Evolutionary conservation across 2,113 vertebrate species (phyloP).

Genomic region (Formicarius rufipectus): DNA sequence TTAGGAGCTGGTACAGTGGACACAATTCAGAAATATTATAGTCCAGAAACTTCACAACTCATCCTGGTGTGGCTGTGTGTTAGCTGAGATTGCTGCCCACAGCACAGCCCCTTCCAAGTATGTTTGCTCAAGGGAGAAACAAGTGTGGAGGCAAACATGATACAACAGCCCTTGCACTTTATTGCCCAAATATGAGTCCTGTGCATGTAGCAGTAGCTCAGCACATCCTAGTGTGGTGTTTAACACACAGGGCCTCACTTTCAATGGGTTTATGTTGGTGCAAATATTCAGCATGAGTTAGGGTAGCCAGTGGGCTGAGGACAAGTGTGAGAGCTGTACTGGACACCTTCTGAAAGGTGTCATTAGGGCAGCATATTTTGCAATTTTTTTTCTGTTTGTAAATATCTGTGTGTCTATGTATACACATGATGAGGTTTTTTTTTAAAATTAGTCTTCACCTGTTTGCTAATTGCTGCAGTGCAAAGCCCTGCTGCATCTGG

Average conservation of each 20-base stretch:
- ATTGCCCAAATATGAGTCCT: neutral
- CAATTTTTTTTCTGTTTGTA: neutral
- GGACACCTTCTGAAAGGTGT: neutral
- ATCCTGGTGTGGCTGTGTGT: neutral
- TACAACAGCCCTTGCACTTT: neutral
- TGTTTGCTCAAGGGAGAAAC: neutral
- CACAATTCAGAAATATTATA: neutral
- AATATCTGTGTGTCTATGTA: accelerated
- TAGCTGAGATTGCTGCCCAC: neutral
- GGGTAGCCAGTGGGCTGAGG: neutral
- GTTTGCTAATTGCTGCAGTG: neutral
- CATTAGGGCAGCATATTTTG: neutral
- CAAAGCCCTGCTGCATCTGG: neutral
- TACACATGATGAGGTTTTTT: neutral
- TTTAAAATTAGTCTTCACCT: neutral
- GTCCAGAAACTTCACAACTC: neutral
- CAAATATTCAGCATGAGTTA: neutral
- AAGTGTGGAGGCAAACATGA: accelerated
- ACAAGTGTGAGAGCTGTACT: neutral
- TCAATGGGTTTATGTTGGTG: neutral
- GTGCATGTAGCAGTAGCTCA: neutral
- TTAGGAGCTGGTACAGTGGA: neutral
- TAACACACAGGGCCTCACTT: neutral
- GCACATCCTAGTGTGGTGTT: accelerated
- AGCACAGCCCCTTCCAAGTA: neutral